Evolutionary conservation across 2,888 invertebrate genomes (phyloP).

Genomic region (Stenoptilia bipunctidactyla): DNA sequence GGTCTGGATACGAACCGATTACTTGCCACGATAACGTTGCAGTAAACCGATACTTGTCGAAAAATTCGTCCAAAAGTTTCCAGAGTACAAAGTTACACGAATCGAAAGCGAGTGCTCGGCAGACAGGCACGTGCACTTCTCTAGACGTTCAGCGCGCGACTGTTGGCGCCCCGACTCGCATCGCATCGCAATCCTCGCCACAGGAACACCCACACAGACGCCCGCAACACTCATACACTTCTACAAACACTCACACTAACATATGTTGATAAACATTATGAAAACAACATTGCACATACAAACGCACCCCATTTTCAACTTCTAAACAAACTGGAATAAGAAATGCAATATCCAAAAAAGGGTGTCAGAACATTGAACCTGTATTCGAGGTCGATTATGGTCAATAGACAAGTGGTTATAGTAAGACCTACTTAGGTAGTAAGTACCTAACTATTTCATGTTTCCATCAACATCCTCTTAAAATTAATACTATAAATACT

Average conservation of each 20-base stretch:
- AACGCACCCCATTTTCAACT: slow-evolving; percentile 28
- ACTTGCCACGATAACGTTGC: not conserved
- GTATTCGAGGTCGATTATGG: too few species aligned
- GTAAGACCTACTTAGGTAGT: too few species aligned
- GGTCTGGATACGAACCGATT: slow-evolving; percentile 15
- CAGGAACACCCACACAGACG: slow-evolving; percentile 48
- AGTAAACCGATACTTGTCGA: slow-evolving; percentile 20
- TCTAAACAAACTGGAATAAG: slow-evolving; percentile 13
- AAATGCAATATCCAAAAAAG: not conserved
- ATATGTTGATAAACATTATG: slow-evolving; percentile 58
- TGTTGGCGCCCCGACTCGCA: slow-evolving; percentile 34
- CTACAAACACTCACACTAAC: slow-evolving; percentile 23
- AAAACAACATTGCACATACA: slow-evolving; percentile 51
- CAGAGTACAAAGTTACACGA: slow-evolving; percentile 62
- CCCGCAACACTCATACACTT: slow-evolving; percentile 22
- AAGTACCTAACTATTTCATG: too few species aligned
- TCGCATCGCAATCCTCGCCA: slow-evolving; percentile 26
- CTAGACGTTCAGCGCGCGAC: slow-evolving; percentile 55
- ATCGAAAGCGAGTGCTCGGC: slow-evolving; percentile 53
- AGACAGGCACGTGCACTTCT: slow-evolving; percentile 49
- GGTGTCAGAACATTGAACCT: not conserved
- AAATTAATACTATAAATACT: too few species aligned
- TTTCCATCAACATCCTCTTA: too few species aligned
- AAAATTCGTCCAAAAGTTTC: slow-evolving; percentile 63
- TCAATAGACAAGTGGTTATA: too few species aligned